Conservation (phyloP, 2,797 vertebrate species). For the Aulostomus chinensis region DNA sequence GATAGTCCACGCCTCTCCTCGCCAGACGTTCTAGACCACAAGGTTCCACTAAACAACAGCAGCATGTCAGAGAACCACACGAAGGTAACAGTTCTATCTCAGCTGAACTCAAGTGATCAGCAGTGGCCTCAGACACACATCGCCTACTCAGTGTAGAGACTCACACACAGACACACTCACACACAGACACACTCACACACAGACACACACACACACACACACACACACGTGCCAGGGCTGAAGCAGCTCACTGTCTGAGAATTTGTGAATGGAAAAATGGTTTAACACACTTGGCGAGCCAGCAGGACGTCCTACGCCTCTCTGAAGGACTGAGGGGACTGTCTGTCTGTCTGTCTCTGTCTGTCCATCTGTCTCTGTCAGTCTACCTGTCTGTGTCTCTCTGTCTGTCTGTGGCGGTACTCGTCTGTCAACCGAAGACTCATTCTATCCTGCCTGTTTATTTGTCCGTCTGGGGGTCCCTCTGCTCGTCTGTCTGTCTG, state of each 20-base stretch:
- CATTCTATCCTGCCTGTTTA: too few relatives aligned
- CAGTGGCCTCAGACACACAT: conserved; percentile 22
- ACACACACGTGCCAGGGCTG: neutral
- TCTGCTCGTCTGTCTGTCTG: conserved; percentile 12
- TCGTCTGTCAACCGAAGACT: too few relatives aligned
- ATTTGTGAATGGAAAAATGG: conserved; percentile 81
- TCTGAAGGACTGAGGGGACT: too few relatives aligned
- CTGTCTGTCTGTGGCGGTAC: too few relatives aligned
- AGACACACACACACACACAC: neutral
- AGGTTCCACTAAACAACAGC: too few relatives aligned
- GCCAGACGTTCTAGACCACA: too few relatives aligned
- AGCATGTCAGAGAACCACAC: too few relatives aligned
- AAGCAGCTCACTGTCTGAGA: conserved; percentile 72
- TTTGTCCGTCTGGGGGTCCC: neutral
- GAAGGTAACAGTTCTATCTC: neutral
- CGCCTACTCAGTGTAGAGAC: conserved; percentile 39
- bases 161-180: neutral
- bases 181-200: neutral
- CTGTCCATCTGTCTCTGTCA: too few relatives aligned
- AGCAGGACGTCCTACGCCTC: conserved; percentile 52
- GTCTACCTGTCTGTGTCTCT: too few relatives aligned
- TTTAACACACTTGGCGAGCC: conserved; percentile 61
- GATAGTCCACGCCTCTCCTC: too few relatives aligned
- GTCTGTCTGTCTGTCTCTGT: too few relatives aligned
- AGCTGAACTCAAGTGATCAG: conserved; percentile 1